A percentile compares a stretch with the other conserved stretches of the same genome.
phyloP scores from a whole-genome alignment of 2,888 invertebrate species.

The Hypselothyrea guttata region DNA sequence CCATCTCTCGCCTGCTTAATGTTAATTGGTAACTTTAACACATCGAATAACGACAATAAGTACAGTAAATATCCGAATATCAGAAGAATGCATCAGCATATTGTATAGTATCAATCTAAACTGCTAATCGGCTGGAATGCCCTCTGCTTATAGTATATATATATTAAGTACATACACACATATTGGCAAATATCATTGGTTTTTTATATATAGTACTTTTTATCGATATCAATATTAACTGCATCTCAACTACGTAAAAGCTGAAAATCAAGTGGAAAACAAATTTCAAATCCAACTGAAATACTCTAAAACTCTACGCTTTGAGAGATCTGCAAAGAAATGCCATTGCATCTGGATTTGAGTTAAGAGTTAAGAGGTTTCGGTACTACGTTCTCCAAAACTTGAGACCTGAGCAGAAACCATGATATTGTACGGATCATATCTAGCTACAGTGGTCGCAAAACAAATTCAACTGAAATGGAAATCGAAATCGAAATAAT shows the following conservation, averaged over 20 bases:
- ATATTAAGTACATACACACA: constrained; percentile 31
- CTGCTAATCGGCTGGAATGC: background rate
- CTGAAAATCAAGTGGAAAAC: constrained; percentile 2
- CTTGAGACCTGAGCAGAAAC: constrained; percentile 23
- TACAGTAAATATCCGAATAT: constrained; percentile 63
- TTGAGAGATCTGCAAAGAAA: constrained; percentile 35
- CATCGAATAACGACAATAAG: constrained; percentile 69
- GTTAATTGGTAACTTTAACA: constrained; percentile 47
- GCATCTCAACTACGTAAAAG: background rate
- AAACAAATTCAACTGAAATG: constrained; percentile 10
- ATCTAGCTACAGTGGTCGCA: too few species aligned
- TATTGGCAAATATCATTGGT: constrained; percentile 38
- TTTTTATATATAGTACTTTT: constrained; percentile 15
- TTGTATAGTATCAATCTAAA: constrained; percentile 20
- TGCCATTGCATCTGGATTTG: background rate
- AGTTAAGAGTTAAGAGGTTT: background rate
- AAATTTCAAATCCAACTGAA: too few species aligned
- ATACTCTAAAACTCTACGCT: too few species aligned
- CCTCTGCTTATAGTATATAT: constrained; percentile 29
- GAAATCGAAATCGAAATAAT: constrained; percentile 15
- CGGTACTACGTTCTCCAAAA: constrained; percentile 25
- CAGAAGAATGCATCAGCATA: constrained; percentile 55
- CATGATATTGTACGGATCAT: constrained; percentile 13
- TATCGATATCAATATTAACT: constrained; percentile 5
- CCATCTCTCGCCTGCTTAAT: constrained; percentile 17